Percentiles rank a stretch among this genome's conserved stretches.
Conservation (phyloP, 2,113 vertebrate genomes). For the Mohoua ochrocephala region DNA sequence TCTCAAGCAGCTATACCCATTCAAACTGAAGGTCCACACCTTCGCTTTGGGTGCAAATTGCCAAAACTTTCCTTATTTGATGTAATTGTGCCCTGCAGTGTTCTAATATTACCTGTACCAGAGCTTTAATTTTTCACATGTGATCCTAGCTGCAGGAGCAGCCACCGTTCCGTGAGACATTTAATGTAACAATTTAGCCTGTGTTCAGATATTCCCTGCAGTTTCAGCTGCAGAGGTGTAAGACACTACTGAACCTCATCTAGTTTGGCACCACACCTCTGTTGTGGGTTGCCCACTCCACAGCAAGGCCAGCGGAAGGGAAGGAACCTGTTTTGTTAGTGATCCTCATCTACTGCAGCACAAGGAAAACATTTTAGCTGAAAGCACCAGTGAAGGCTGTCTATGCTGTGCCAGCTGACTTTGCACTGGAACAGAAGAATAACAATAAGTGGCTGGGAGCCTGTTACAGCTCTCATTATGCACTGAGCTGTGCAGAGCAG, state of each 20-base stretch:
- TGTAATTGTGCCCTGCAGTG: not conserved
- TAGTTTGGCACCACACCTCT: not conserved
- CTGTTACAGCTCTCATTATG: not conserved
- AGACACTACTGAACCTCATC: not conserved
- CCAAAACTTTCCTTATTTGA: not conserved
- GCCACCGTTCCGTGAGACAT: not conserved
- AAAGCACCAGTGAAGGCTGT: not conserved
- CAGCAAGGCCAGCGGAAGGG: not conserved
- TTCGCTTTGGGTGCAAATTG: not conserved
- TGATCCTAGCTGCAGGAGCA: not conserved
- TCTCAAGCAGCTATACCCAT: not conserved
- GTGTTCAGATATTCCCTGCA: not conserved
- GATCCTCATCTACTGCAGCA: not conserved
- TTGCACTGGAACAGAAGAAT: not conserved
- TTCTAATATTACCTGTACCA: not conserved
- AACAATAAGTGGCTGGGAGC: not conserved
- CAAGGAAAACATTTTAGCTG: not conserved
- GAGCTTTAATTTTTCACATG: not conserved
- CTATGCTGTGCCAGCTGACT: not conserved
- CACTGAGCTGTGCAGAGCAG: not conserved
- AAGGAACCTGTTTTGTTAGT: not conserved
- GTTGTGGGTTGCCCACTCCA: not conserved
- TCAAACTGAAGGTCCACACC: not conserved
- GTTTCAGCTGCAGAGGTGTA: not conserved
- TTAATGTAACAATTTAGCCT: not conserved